Percentiles rank a stretch among this genome's conserved stretches.
Evolutionary conservation across 2,797 vertebrate species (phyloP).

Genomic region (Fratercula arctica): DNA sequence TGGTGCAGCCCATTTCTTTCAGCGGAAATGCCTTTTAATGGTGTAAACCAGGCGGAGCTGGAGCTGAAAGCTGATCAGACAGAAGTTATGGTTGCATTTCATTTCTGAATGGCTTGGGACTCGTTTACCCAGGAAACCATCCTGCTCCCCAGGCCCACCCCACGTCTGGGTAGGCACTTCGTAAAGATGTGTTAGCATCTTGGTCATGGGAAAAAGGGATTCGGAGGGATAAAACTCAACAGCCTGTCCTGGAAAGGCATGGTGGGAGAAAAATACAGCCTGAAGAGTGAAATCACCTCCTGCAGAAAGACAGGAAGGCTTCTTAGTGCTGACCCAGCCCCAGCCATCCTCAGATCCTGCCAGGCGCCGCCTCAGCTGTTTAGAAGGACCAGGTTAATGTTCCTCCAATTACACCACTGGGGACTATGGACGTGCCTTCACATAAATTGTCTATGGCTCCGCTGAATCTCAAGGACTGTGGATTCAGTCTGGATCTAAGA

Average conservation of each 20-base stretch:
- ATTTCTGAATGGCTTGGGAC: not conserved
- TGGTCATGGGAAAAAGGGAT: not conserved
- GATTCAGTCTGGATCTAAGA: not conserved
- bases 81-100: not conserved
- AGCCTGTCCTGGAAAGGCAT: not conserved
- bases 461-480: not conserved
- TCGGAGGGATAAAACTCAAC: not conserved
- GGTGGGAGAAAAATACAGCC: not conserved
- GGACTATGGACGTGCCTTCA: not conserved
- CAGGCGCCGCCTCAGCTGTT: not conserved
- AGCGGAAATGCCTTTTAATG: not conserved
- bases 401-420: not conserved
- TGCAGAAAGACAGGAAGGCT: not conserved
- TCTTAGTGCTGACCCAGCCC: conserved; percentile 13
- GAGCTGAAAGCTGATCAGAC: not conserved
- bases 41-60: not conserved
- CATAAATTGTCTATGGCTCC: not conserved
- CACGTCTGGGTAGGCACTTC: not conserved
- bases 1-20: not conserved
- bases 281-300: not conserved
- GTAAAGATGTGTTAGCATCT: not conserved
- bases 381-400: not conserved
- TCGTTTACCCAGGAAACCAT: not conserved
- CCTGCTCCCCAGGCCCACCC: not conserved
- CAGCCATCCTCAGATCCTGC: not conserved